phyloP scores from a whole-genome alignment of 2,888 invertebrate genomes.

The Oxycera nigricornis region DNA sequence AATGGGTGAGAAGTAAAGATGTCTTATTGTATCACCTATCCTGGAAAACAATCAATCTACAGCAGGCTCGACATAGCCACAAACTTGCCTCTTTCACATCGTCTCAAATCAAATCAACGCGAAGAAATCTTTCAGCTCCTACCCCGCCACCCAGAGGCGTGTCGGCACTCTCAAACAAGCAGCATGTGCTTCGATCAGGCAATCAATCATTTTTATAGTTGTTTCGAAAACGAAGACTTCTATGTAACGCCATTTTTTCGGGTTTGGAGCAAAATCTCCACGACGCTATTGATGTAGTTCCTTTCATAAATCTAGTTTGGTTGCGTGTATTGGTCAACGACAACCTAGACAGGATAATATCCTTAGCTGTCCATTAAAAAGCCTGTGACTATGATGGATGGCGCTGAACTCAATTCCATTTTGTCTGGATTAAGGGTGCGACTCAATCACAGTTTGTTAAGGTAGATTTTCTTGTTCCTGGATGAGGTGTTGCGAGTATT shows the following conservation, averaged over 20 bases:
- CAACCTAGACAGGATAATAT: conserved; percentile 26
- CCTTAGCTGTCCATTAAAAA: conserved; percentile 21
- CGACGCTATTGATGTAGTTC: neutral
- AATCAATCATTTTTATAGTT: conserved; percentile 33
- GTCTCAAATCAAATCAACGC: too few relatives aligned
- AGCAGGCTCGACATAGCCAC: too few relatives aligned
- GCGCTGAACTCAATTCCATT: neutral
- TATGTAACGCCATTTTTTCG: neutral
- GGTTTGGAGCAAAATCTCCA: neutral
- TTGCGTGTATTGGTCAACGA: conserved; percentile 3
- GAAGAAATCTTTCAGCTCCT: too few relatives aligned
- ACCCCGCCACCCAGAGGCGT: too few relatives aligned
- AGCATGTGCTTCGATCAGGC: conserved; percentile 10
- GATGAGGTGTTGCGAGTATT: too few relatives aligned
- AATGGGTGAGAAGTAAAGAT: too few relatives aligned
- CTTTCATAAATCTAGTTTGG: neutral
- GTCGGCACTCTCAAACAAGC: neutral
- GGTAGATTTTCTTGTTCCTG: too few relatives aligned
- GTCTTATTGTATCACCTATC: too few relatives aligned
- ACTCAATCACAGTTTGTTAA: neutral
- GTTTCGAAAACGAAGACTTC: neutral
- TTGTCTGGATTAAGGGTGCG: neutral
- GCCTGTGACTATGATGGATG: conserved; percentile 2
- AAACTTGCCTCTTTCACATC: too few relatives aligned
- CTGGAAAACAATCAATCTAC: too few relatives aligned